Evolutionary conservation across 2,797 vertebrate genomes (phyloP), one percentile per base, ranked within the genome.

Genomic region (Gila robusta): DNA sequence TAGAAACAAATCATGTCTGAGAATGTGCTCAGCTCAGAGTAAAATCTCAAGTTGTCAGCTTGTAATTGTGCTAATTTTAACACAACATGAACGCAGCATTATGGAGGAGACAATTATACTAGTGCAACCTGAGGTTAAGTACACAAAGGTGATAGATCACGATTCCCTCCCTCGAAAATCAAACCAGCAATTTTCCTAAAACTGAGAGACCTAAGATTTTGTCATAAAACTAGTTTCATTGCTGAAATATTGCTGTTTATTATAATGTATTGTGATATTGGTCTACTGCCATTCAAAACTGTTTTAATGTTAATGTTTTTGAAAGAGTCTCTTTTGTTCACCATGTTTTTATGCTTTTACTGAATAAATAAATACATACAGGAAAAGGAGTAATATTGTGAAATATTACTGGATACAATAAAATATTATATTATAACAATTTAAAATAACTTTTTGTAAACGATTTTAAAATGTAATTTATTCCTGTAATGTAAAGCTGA

Each of bases 1-100:
- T 79, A 26, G 76, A 79, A 64, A 78, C 74, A 59, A 17, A 44
- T 64, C 16, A 79, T 59, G 56, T 67, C 64, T 59, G 52, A 39
- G 52, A 32, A 56, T 0, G 19, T 62, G 37, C 35, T 26, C 66
- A 37, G 35, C 32, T 70, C 56, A 79, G 37, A 41, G n/a, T 28
- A 44, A 16, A 79, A 62, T 28, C 77, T 79, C 56, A 64, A 59
- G 54, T 64, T 79, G n/a, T 44, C 37, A 64, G 77, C 56, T 79
- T 6, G 16, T 64, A 79, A 79, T 44, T 79, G 37, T 5, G 9
- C 56, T 64, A 64, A 64, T 62, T 79, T 79, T 28, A 64, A 79
- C 77, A 64, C 56, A 79, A 28, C 56, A 41, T 44, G 77, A 64
- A 79, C 17, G 6, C 56, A 44, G 56, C 37, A 28, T 64, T 41